phyloP scores from a whole-genome alignment of 2,888 invertebrate genomes.

The Lithophane ornitopus region DNA sequence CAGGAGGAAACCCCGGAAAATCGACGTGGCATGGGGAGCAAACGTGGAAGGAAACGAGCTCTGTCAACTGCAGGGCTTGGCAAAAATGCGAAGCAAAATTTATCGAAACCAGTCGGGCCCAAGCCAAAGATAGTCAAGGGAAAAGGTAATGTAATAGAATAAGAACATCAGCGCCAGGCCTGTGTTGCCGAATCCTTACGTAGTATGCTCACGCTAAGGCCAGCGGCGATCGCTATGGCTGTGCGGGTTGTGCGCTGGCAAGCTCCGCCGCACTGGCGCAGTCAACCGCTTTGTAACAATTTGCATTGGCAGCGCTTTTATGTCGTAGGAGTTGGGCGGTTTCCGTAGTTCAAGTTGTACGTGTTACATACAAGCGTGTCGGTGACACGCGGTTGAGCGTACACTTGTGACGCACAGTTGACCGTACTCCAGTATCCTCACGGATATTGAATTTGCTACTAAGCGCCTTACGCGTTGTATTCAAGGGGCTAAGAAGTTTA shows the following conservation, averaged over 20 bases:
- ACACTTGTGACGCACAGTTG: background rate
- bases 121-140: constrained; percentile 77
- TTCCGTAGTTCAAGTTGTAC: background rate
- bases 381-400: background rate
- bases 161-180: background rate
- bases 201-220: constrained; percentile 10
- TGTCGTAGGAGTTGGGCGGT: background rate
- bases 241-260: background rate
- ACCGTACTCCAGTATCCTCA: background rate
- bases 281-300: background rate
- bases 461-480: background rate
- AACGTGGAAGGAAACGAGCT: constrained; percentile 84
- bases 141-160: constrained; percentile 74
- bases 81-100: constrained; percentile 73
- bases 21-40: constrained; percentile 75
- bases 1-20: constrained; percentile 69
- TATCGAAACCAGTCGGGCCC: constrained; percentile 68
- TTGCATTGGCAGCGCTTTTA: background rate
- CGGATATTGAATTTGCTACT: background rate
- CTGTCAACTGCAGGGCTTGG: constrained; percentile 78
- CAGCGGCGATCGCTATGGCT: constrained; percentile 9
- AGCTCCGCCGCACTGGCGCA: background rate
- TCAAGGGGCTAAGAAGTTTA: background rate
- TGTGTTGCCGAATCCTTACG: background rate
- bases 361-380: too few relatives aligned